Evolutionary conservation across 2,113 vertebrate genomes (phyloP).

Genomic region (Semnornis frantzii): DNA sequence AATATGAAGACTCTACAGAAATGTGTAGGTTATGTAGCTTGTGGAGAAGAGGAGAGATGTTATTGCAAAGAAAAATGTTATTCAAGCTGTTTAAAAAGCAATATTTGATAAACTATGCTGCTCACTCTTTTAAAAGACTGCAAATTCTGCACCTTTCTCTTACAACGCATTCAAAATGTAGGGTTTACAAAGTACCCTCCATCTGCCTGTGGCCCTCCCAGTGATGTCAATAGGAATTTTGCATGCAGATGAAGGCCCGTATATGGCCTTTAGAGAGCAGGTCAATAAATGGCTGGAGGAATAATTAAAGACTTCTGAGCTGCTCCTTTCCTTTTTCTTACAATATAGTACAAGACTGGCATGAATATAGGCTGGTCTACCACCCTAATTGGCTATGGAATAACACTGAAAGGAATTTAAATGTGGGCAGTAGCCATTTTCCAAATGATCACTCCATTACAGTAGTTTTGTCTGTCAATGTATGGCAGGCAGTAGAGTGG

Average conservation of each 20-base stretch:
- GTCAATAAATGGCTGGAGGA: constrained; percentile 75
- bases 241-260: constrained; percentile 67
- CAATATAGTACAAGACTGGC: constrained; percentile 70
- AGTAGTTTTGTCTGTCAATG: constrained; percentile 60
- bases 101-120: constrained; percentile 2
- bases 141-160: neutral
- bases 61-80: constrained; percentile 7
- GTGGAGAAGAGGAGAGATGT: neutral
- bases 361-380: constrained; percentile 70
- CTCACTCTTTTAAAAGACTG: constrained; percentile 18
- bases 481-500: constrained; percentile 56
- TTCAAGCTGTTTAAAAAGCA: constrained; percentile 35
- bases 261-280: constrained; percentile 71
- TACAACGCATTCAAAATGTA: constrained; percentile 48
- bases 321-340: constrained; percentile 68
- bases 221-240: constrained; percentile 69
- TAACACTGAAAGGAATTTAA: constrained; percentile 66
- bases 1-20: constrained; percentile 51
- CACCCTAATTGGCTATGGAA: constrained; percentile 66
- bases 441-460: constrained; percentile 66
- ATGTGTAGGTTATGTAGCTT: constrained; percentile 41
- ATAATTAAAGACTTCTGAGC: constrained; percentile 75
- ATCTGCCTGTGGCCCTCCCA: constrained; percentile 50
- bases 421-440: constrained; percentile 58
- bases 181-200: constrained; percentile 56